Evolutionary conservation across 2,888 invertebrate genomes (phyloP).

Genomic region (Metellina segmentata): DNA sequence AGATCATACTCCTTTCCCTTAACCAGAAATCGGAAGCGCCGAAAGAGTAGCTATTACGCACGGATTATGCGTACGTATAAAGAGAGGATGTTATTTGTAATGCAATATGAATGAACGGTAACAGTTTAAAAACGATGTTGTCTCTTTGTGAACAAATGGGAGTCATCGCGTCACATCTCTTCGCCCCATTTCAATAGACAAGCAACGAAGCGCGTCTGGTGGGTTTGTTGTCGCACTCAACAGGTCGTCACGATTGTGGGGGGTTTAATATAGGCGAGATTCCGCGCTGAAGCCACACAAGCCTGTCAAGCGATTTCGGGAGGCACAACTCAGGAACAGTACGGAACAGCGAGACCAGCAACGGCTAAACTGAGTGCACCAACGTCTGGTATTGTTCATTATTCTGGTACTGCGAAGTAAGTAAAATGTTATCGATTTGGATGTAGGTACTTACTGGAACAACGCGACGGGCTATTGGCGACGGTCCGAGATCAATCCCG

Average conservation of each 20-base stretch:
- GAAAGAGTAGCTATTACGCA: slow-evolving; percentile 10
- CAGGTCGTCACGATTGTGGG: slow-evolving; percentile 23
- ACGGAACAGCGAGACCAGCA: too few relatives aligned
- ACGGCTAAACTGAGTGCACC: too few relatives aligned
- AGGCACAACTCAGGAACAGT: too few relatives aligned
- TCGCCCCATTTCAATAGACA: slow-evolving; percentile 23
- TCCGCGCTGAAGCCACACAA: not conserved
- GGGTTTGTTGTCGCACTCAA: slow-evolving; percentile 19
- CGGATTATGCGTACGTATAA: slow-evolving; percentile 19
- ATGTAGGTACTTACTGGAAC: too few relatives aligned
- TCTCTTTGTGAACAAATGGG: slow-evolving; percentile 9
- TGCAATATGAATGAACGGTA: slow-evolving; percentile 10
- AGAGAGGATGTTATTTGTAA: slow-evolving; percentile 48
- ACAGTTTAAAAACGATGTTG: not conserved
- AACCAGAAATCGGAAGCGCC: not conserved
- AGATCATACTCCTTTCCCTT: not conserved
- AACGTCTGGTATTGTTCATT: too few relatives aligned
- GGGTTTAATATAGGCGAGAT: slow-evolving; percentile 20
- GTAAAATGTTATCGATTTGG: not conserved
- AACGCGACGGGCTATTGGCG: too few relatives aligned
- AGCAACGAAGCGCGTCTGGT: slow-evolving; percentile 9
- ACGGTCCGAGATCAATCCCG: too few relatives aligned
- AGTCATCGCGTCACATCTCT: slow-evolving; percentile 4
- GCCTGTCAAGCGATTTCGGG: not conserved
- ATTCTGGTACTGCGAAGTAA: too few relatives aligned